Percentiles rank a stretch among this genome's conserved stretches.
phyloP scores from a whole-genome alignment of 2,888 invertebrate species.

The Ommatoiulus sabulosus region DNA sequence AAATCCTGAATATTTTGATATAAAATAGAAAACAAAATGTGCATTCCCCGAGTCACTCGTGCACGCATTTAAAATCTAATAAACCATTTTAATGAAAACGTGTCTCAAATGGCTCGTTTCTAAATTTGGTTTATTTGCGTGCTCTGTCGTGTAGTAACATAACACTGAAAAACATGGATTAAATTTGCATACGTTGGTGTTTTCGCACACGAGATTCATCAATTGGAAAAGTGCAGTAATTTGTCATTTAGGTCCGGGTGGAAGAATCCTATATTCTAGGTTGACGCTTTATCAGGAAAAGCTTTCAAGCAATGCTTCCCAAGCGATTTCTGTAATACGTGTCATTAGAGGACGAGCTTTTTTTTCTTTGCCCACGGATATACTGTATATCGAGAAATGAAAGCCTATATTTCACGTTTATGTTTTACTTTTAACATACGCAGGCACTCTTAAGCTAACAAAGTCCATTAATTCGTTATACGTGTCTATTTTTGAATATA shows the following conservation, averaged over 20 bases:
- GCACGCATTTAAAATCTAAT: not conserved
- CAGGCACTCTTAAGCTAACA: not conserved
- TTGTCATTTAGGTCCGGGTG: slow-evolving; percentile 20
- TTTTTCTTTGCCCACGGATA: not conserved
- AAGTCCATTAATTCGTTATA: not conserved
- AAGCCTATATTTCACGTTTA: not conserved
- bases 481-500: not conserved
- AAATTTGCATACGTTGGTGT: slow-evolving; percentile 37
- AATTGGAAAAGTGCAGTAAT: slow-evolving; percentile 38
- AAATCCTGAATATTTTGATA: slow-evolving; percentile 8
- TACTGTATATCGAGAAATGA: not conserved
- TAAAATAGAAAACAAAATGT: not conserved
- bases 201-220: slow-evolving; percentile 9
- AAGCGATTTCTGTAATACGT: slow-evolving; percentile 38
- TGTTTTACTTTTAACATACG: not conserved
- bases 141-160: not conserved
- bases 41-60: not conserved
- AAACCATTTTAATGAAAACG: not conserved
- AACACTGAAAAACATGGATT: not conserved
- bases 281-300: slow-evolving; percentile 23
- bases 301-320: slow-evolving; percentile 41
- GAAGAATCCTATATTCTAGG: not conserved
- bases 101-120: not conserved
- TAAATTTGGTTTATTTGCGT: not conserved
- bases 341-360: not conserved